Conservation (phyloP, 2,113 vertebrate genomes). For the Phalacrocorax brasilianus region DNA sequence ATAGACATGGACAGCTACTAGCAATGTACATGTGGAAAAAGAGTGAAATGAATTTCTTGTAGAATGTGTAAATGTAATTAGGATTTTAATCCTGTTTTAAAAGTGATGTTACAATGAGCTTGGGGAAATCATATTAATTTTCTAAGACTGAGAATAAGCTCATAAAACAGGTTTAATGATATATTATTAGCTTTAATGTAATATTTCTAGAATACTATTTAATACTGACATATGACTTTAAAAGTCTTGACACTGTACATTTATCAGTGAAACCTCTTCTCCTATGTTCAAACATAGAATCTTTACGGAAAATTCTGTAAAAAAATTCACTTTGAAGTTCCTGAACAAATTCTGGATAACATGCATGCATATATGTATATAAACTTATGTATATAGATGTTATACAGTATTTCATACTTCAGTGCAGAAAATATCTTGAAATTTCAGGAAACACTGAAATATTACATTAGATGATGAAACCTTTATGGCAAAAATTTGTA, state of each 20-base stretch:
- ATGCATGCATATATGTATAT: neutral
- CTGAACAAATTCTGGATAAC: neutral
- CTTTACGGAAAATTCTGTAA: neutral
- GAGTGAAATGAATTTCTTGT: neutral
- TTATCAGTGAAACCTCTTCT: neutral
- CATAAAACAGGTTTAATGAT: neutral
- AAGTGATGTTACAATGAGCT: neutral
- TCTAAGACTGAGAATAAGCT: neutral
- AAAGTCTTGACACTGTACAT: neutral
- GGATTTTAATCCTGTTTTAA: neutral
- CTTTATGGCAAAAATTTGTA: neutral
- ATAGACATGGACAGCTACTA: neutral
- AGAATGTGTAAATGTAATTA: neutral
- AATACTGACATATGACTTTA: neutral
- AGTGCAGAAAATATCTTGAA: neutral
- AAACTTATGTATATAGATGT: too few species aligned
- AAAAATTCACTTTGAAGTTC: neutral
- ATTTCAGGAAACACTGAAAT: neutral
- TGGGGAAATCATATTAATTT: neutral
- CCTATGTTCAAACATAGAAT: neutral
- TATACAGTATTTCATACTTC: neutral
- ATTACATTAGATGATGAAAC: neutral
- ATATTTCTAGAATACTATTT: neutral
- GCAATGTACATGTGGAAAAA: neutral
- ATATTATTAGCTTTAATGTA: neutral